Evolutionary conservation across 1,140 invertebrate genomes (phyloP).

Genomic region (Bombus difficillimus): DNA sequence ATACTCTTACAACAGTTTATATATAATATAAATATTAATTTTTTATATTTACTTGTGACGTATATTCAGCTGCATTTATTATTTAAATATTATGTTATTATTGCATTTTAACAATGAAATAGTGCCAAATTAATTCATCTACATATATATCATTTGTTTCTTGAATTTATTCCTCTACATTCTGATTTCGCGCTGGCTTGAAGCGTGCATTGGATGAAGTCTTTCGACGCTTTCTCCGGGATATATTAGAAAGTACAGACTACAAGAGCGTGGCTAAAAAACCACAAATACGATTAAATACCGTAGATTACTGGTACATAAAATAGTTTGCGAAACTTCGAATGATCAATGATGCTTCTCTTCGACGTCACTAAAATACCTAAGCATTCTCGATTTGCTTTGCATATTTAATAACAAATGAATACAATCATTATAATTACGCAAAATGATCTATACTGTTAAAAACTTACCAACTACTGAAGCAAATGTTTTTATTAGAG

Average conservation of each 20-base stretch:
- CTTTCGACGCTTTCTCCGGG: slow-evolving; percentile 50
- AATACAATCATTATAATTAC: too few relatives aligned
- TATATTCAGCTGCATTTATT: too few relatives aligned
- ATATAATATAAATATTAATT: not conserved
- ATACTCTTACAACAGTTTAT: not conserved
- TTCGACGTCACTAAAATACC: not conserved
- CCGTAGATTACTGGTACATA: not conserved
- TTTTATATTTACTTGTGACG: too few relatives aligned
- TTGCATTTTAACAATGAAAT: not conserved
- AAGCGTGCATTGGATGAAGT: slow-evolving; percentile 31
- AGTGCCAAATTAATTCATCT: not conserved
- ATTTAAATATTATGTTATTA: not conserved
- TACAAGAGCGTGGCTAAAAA: slow-evolving; percentile 22
- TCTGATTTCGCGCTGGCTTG: slow-evolving; percentile 22
- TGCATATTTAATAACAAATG: not conserved
- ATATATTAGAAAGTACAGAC: slow-evolving; percentile 60
- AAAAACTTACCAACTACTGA: too few relatives aligned
- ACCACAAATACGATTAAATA: slow-evolving; percentile 14
- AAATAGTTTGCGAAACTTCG: not conserved
- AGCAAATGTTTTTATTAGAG: too few relatives aligned
- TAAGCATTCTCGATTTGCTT: not conserved
- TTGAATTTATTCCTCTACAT: not conserved
- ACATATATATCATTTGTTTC: not conserved
- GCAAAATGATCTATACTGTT: too few relatives aligned
- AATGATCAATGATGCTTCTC: not conserved